Base-by-base conservation (phyloP, 1,140 invertebrate genomes). In the Drosophila burlai region DNA sequence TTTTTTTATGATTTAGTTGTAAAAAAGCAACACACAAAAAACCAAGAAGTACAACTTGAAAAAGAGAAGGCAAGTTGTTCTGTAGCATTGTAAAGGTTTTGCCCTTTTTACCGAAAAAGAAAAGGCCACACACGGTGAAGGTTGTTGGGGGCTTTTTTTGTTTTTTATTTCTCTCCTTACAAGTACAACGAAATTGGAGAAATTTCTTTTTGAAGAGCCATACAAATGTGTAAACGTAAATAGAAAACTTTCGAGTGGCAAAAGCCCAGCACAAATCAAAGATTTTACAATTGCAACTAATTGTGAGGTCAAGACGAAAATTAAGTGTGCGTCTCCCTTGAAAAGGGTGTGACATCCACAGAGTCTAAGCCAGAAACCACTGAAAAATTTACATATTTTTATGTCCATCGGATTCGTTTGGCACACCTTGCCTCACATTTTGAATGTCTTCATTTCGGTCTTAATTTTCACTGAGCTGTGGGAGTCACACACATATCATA, bases 371-470 rank as follows among this genome's bases (percentile, higher is more conserved):
- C 77, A 84, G 81, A 84, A 83, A 81, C 72, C 81, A 34, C n/a
- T 31, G n/a, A 67, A 47, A 73, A 57, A 66, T 81, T 76, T 84
- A 72, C 72, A 83, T 81, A 81, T 62, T 68, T 81, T 58, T 59
- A 16, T 38, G 55, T 61, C 40, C 47, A 54, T 55, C 49, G 72
- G 59, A 72, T 66, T 29, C 34, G 18, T 68, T 71, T 83, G 77
- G 50, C 81, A 65, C 81, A 57, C 81, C 81, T 75, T 61, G 29
- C 29, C 43, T 50, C 57, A 63, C 52, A 52, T 16, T 75, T 81
- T 81, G 65, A 84, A 84, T 85, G 73, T 85, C 81, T 84, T 84
- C 73, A 84, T 84, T 84, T 77, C 46, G 69, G 71, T 45, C 31
- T 65, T 73, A 82, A 83, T 83, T 84, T 84, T 55, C 82, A 59